These are phyloP conservation scores for Corvus moneduloides DNA, from an alignment of 2,113 vertebrate species.

Conservation along the genomic window DNA sequence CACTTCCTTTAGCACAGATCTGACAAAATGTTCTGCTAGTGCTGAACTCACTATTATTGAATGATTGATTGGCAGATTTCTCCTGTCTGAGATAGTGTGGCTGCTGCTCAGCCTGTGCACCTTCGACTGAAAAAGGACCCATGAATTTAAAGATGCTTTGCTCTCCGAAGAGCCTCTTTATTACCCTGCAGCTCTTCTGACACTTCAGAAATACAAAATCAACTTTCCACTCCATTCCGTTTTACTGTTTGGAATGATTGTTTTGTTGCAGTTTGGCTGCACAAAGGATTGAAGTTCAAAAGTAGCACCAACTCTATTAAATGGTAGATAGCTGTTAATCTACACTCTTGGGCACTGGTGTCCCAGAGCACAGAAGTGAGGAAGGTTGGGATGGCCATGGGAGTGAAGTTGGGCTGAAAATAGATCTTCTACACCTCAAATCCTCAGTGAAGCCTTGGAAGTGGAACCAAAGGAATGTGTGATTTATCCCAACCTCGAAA, in stretches of 20 bases:
- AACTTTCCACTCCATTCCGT: not conserved
- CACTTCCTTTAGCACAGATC: not conserved
- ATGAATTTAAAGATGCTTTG: not conserved
- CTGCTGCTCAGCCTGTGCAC: not conserved
- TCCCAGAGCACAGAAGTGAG: not conserved
- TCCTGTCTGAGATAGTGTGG: not conserved
- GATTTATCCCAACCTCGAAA: not conserved
- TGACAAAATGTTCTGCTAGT: not conserved
- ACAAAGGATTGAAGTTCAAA: not conserved
- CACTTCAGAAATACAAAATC: not conserved
- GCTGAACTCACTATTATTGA: not conserved
- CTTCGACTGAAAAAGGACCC: not conserved
- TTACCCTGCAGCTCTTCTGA: not conserved
- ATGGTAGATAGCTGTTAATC: not conserved
- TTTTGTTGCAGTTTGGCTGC: not conserved
- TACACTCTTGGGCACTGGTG: not conserved
- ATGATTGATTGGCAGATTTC: not conserved
- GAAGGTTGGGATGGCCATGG: not conserved
- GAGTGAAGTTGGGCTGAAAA: not conserved
- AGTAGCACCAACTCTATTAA: not conserved
- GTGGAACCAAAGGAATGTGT: not conserved
- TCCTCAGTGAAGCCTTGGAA: not conserved
- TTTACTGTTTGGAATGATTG: not conserved
- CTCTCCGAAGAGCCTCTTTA: not conserved
- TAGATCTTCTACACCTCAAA: not conserved